Base-by-base conservation (phyloP, 2,797 vertebrate genomes). In the Sebastes steindachneri region DNA sequence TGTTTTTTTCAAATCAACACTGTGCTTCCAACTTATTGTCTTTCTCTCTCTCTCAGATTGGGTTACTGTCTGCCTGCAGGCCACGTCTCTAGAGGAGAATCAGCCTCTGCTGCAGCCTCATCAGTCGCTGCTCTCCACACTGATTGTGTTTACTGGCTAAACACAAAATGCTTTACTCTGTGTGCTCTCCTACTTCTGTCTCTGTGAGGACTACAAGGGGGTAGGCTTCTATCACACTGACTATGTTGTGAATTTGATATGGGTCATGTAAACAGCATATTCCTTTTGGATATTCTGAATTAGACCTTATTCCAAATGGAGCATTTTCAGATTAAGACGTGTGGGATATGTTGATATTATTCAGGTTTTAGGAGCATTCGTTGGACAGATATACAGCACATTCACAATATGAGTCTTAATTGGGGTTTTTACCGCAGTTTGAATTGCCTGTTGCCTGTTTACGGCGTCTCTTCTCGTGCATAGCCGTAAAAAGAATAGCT, bases 81-180 rank as follows among this genome's bases (percentile, higher is more conserved):
- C 84, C 70, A 21, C 77, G 58, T 59, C 63, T 67, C 75, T 53
- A 48, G 66, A 73, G 37, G 68, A 73, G 68, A 67, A 81, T 41
- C 37, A 37, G 35, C 35, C 35, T 37, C 35, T 37, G 35, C 35
- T 37, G 80, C 81, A 73, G 80, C 81, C 83, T 89, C 89, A 87
- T 87, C 80, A 86, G 60, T 23, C 74, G 58, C 81, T 58, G 74
- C 75, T 54, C 84, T 69, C 73, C 63, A 84, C 77, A 77, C 84
- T 85, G 87, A 93, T 91, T 92, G 88, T 60, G 86, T 92, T 94
- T 89, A 86, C 80, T 26, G 60, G 69, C 68, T 80, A 87, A 93
- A 91, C 85, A 90, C 23, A 1, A 80, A 79, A 74, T 11, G 57
- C 65, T 80, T 75, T 12, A 57, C 45, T 53, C 35, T 53, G 48